Evolutionary conservation across 2,113 vertebrate genomes (phyloP).

Genomic region (Lycaon pictus): DNA sequence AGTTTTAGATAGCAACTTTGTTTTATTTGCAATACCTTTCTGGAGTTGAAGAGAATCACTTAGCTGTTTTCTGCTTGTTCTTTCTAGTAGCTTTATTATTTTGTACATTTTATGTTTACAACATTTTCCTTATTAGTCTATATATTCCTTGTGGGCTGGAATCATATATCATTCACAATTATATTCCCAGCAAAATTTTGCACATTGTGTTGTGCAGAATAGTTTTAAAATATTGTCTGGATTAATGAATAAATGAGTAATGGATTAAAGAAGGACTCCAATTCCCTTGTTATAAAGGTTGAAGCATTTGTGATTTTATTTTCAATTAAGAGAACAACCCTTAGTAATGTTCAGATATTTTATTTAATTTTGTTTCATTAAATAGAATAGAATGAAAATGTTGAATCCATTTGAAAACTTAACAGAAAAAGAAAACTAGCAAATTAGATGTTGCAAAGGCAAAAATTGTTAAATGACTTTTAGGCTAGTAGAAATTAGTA

Average conservation of each 20-base stretch:
- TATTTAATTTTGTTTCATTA: slow-evolving; percentile 10
- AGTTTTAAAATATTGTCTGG: slow-evolving; percentile 3
- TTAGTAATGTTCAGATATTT: neutral
- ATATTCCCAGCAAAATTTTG: neutral
- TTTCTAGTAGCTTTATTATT: slow-evolving; percentile 6
- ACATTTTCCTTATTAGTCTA: neutral
- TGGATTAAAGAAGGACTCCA: neutral
- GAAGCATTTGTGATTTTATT: slow-evolving; percentile 21
- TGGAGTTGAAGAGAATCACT: neutral
- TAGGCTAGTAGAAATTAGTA: neutral
- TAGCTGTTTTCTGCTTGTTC: neutral
- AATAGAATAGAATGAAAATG: neutral
- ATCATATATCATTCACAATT: neutral
- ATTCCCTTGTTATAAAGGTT: neutral
- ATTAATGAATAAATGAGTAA: neutral
- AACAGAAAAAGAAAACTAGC: neutral
- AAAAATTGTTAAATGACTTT: neutral
- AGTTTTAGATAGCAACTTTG: neutral
- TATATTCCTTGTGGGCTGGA: neutral
- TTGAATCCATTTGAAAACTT: neutral
- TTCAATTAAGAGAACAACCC: neutral
- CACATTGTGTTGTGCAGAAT: neutral
- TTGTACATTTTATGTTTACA: neutral
- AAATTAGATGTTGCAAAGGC: neutral
- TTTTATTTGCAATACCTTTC: neutral